Conservation (phyloP, 2,797 vertebrate species). For the Sebastes elongatus region DNA sequence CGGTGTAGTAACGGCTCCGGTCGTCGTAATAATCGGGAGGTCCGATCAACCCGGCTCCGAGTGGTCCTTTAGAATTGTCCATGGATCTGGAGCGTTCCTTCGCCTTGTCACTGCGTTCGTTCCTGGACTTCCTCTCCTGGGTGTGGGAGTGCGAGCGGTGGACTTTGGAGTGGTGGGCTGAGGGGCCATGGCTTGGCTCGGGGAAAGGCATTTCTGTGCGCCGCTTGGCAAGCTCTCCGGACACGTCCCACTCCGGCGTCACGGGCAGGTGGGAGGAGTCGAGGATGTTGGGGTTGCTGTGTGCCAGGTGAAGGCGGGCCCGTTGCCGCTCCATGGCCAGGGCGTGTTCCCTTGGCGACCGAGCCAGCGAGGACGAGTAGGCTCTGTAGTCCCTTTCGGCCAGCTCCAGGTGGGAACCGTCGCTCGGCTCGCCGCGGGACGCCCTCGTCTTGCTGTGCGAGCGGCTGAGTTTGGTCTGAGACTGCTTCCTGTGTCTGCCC, state of each 20-base stretch:
- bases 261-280: constrained; percentile 89
- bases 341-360: constrained; percentile 92
- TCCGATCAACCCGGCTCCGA: constrained; percentile 87
- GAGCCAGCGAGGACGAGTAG: constrained; percentile 90
- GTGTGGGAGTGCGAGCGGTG: constrained; percentile 99
- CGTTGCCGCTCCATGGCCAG: constrained; percentile 91
- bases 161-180: constrained; percentile 91
- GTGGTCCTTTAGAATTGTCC: constrained; percentile 96
- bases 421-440: constrained; percentile 89
- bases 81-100: constrained; percentile 97
- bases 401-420: constrained; percentile 90
- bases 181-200: constrained; percentile 94
- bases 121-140: constrained; percentile 95
- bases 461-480: constrained; percentile 89
- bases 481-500: constrained; percentile 91
- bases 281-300: constrained; percentile 92
- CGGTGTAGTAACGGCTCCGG: constrained; percentile 91
- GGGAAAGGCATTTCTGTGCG: constrained; percentile 99
- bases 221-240: constrained; percentile 95
- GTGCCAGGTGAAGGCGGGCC: constrained; percentile 90
- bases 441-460: constrained; percentile 96
- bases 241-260: constrained; percentile 98
- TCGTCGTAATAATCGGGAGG: constrained; percentile 92
- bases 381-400: constrained; percentile 91
- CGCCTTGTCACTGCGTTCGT: constrained; percentile 94